Base-by-base conservation (phyloP, 1,140 invertebrate genomes). In the Drosophila sucinea region DNA sequence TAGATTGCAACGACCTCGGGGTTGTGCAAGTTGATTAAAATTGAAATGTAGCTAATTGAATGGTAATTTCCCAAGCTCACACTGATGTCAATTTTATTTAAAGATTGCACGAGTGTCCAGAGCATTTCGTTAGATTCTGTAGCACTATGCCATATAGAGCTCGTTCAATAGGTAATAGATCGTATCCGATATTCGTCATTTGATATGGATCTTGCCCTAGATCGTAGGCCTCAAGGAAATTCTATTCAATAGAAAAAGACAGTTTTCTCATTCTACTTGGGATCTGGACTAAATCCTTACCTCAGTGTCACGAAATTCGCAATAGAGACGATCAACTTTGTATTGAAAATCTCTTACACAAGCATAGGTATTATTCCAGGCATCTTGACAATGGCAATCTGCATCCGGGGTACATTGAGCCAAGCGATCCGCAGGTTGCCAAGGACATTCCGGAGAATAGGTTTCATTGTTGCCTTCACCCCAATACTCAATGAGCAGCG, bases 331-430 rank as follows among this genome's bases (percentile, higher is more conserved):
- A 85, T 96, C 87, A 27, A 41, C 93, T 70, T 1, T 92, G 91
- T 55, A 92, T 30, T 32, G 92, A 86, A 30, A 96, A 66, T 94
- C 94, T 57, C 96, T 92, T 3, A 98, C 71, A 89, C 97, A 98
- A 0, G 92, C 92, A 81, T 95, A 98, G 0, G 97, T 97, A 84
- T 98, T 98, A 87, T 98, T 98, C 79, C 87, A 93, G 0, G 95
- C 92, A 91, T 97, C 97, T 92, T 97, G 95, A 85, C 97, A 98
- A 86, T 97, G 97, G 81, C 97, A 98, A 51, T 93, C 94, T 70
- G 94, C 94, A 3, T 94, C 93, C 33, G 92, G 92, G 54, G 92
- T 92, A 80, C 96, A 97, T 74, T 94, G 92, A 7, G 93, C 90
- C 55, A 96, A 81, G 80, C 94, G 93, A 57, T 92, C 79, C 87